phyloP scores from a whole-genome alignment of 2,888 invertebrate species.

The Lithodes maja region DNA sequence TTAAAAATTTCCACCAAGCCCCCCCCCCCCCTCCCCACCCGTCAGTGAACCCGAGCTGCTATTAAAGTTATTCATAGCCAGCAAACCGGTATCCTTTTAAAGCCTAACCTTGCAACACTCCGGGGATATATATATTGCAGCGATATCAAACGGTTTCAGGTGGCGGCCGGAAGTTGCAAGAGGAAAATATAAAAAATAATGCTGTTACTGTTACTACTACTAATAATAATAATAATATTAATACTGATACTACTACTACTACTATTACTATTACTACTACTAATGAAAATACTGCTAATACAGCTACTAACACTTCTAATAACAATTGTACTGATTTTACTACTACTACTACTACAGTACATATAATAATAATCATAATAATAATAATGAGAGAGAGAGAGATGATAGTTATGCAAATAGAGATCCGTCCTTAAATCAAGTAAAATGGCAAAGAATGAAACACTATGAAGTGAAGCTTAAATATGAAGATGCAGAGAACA shows the following conservation, averaged over 20 bases:
- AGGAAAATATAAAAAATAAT: neutral
- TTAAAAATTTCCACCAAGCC: too few species aligned
- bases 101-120: too few species aligned
- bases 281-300: neutral
- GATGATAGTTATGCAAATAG: neutral
- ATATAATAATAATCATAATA: neutral
- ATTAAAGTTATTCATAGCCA: too few species aligned
- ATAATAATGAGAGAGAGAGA: neutral
- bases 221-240: neutral
- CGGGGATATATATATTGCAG: too few species aligned
- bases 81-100: too few species aligned
- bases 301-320: neutral
- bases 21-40: too few species aligned
- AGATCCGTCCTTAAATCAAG: neutral
- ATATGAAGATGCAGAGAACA: too few species aligned
- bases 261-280: neutral
- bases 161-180: too few species aligned
- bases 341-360: neutral
- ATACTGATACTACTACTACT: neutral
- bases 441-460: too few species aligned
- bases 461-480: too few species aligned
- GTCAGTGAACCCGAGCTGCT: too few species aligned
- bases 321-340: neutral
- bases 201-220: neutral
- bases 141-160: too few species aligned